phyloP scores from a whole-genome alignment of 2,888 invertebrate genomes.

The Malacosoma neustria region DNA sequence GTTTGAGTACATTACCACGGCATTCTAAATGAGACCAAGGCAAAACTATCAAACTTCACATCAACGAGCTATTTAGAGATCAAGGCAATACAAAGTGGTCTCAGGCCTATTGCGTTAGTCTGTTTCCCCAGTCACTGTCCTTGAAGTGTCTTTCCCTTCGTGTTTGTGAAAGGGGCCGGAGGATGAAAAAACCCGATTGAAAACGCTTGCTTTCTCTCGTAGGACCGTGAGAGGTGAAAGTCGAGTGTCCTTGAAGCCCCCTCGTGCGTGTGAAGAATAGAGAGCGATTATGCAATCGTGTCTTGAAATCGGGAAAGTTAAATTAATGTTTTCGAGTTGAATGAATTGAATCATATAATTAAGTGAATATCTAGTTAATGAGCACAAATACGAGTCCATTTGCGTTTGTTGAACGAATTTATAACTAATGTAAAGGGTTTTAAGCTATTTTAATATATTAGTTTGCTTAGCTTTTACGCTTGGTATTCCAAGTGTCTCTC shows the following conservation, averaged over 20 bases:
- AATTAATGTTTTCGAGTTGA: too few relatives aligned
- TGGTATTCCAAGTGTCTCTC: too few relatives aligned
- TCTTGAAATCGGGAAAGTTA: too few relatives aligned
- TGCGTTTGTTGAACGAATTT: too few relatives aligned
- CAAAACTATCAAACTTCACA: not conserved
- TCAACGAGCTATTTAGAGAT: not conserved
- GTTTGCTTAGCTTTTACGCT: too few relatives aligned
- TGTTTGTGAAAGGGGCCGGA: constrained; percentile 29
- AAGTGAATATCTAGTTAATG: too few relatives aligned
- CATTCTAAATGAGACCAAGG: not conserved
- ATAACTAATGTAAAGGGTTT: too few relatives aligned
- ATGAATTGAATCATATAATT: too few relatives aligned
- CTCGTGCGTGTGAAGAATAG: constrained; percentile 32
- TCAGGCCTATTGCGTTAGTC: not conserved
- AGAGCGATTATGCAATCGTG: constrained; percentile 18
- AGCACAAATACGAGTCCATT: too few relatives aligned
- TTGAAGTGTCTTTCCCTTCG: constrained; percentile 15
- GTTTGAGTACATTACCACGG: not conserved
- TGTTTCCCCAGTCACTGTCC: constrained; percentile 10
- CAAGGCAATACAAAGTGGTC: not conserved
- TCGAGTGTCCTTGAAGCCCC: constrained; percentile 51
- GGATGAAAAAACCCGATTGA: constrained; percentile 34
- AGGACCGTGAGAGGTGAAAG: constrained; percentile 60
- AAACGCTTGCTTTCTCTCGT: constrained; percentile 47
- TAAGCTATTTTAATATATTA: too few relatives aligned